These are phyloP conservation scores for Philopedon plagiatum DNA, from an alignment of 2,888 invertebrate genomes.

Conservation along the genomic window DNA sequence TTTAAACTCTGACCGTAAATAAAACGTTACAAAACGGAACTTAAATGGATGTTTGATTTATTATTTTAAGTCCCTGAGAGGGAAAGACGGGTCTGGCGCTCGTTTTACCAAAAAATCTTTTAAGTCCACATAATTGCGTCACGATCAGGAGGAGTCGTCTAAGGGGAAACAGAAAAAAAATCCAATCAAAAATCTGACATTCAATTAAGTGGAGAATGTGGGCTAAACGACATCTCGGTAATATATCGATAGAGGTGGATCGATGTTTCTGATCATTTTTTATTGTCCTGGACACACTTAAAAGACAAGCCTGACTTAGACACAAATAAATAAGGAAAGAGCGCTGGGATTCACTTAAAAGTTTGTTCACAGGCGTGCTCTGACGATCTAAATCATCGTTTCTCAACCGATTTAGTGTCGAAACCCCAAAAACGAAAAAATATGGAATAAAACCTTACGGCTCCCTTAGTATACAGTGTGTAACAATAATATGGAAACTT, in stretches of 20 bases:
- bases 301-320: background rate
- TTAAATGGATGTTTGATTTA: slow-evolving; percentile 41
- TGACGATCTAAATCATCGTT: no score
- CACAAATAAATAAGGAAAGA: background rate
- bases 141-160: slow-evolving; percentile 30
- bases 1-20: slow-evolving; percentile 23
- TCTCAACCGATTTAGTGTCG: no score
- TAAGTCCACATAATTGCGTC: slow-evolving; percentile 48
- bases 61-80: slow-evolving; percentile 27
- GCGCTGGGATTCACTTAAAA: no score
- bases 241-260: slow-evolving; percentile 39
- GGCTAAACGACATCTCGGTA: slow-evolving; percentile 39
- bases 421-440: no score
- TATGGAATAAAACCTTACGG: no score
- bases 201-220: slow-evolving; percentile 47
- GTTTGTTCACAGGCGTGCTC: no score
- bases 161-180: slow-evolving; percentile 32
- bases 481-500: no score
- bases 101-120: slow-evolving; percentile 32
- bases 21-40: slow-evolving; percentile 37
- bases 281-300: slow-evolving; percentile 17
- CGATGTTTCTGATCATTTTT: slow-evolving; percentile 23
- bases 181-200: slow-evolving; percentile 50
- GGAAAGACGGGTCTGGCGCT: background rate
- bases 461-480: no score